Evolutionary conservation across 2,888 invertebrate species (phyloP).

Genomic region (Nycteola revayana): DNA sequence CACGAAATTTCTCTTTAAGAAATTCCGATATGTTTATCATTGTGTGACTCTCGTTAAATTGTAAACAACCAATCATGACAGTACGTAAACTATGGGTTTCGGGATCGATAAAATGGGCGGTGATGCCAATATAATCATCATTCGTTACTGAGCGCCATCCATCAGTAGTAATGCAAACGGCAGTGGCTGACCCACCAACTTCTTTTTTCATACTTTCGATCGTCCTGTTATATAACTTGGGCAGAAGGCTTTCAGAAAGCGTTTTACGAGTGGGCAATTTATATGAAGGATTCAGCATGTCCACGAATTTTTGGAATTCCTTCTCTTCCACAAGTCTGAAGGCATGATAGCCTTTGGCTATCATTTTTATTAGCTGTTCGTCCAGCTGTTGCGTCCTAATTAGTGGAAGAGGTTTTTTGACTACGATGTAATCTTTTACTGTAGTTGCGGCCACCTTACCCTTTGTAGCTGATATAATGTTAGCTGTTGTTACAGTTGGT

Average conservation of each 20-base stretch:
- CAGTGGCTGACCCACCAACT: not conserved
- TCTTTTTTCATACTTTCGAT: not conserved
- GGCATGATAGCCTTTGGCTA: constrained; percentile 2
- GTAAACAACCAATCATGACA: not conserved
- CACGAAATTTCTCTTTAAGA: not conserved
- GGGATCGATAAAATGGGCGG: not conserved
- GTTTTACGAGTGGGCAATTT: constrained; percentile 2
- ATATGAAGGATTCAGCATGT: constrained; percentile 1
- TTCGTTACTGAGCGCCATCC: constrained; percentile 3
- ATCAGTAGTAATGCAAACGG: constrained; percentile 1
- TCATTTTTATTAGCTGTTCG: too few species aligned
- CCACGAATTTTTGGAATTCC: constrained; percentile 1
- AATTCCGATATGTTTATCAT: not conserved
- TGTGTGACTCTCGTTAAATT: constrained; percentile 1
- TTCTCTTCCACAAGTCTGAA: constrained; percentile 2
- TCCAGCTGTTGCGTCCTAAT: too few species aligned
- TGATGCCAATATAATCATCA: constrained; percentile 1
- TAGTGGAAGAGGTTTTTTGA: too few species aligned
- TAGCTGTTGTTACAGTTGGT: too few species aligned
- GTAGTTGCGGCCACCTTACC: too few species aligned
- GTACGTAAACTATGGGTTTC: not conserved
- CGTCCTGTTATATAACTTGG: not conserved
- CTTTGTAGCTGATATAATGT: too few species aligned
- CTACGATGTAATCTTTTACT: too few species aligned
- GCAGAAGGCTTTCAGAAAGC: constrained; percentile 1